Percentiles rank a stretch among this genome's conserved stretches.
phyloP scores from a whole-genome alignment of 2,888 invertebrate genomes.

The Tridacna gigas region DNA sequence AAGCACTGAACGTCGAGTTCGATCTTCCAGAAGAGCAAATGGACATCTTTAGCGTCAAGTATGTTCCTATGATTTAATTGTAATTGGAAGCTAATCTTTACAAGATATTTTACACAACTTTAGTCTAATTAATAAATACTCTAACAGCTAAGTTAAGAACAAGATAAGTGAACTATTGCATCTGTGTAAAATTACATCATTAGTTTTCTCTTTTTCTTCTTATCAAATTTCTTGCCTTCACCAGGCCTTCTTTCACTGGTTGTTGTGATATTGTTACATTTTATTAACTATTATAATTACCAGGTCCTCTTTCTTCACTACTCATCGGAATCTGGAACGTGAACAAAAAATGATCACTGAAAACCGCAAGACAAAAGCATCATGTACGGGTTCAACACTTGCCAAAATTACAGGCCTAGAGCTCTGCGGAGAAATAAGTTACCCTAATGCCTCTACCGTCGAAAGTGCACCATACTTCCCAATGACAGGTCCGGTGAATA shows the following conservation, averaged over 20 bases:
- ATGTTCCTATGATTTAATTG: conserved; percentile 64
- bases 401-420: conserved; percentile 93
- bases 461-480: conserved; percentile 84
- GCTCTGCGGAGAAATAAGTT: conserved; percentile 90
- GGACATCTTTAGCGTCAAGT: conserved; percentile 92
- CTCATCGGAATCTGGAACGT: conserved; percentile 86
- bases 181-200: too few relatives aligned
- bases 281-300: too few relatives aligned
- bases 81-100: too few relatives aligned
- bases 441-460: conserved; percentile 89
- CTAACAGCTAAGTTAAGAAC: too few relatives aligned
- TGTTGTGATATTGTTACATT: too few relatives aligned
- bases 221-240: too few relatives aligned
- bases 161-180: too few relatives aligned
- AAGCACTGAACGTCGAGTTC: conserved; percentile 90
- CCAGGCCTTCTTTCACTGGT: too few relatives aligned
- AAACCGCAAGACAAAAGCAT: conserved; percentile 87
- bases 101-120: too few relatives aligned
- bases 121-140: too few relatives aligned
- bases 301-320: conserved; percentile 81
- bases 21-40: conserved; percentile 93
- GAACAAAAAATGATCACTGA: conserved; percentile 89
- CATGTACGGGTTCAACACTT: conserved; percentile 80
- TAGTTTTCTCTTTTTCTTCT: too few relatives aligned
- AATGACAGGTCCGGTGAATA: conserved; percentile 78